A percentile compares a stretch with the other conserved stretches of the same genome.
These are phyloP conservation scores for Nasonia giraulti DNA, from an alignment of 1,140 invertebrate species.

Conservation along the genomic window DNA sequence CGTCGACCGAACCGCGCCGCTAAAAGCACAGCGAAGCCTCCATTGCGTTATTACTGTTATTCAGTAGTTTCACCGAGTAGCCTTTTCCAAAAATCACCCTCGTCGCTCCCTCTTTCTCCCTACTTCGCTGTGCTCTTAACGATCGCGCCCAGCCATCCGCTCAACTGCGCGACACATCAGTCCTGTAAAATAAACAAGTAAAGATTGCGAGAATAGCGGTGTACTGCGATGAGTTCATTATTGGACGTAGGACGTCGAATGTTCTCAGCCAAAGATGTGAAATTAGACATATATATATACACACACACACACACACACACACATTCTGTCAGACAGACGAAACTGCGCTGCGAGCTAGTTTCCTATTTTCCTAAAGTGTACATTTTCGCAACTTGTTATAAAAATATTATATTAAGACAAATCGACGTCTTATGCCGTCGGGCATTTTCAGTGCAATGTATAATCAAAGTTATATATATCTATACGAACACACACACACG, in stretches of 20 bases:
- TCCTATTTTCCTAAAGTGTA: constrained; percentile 48
- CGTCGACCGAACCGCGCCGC: too few relatives aligned
- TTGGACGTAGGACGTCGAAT: constrained; percentile 5
- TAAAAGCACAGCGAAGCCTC: background rate
- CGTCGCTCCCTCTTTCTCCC: background rate
- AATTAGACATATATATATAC: background rate
- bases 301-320: too few relatives aligned
- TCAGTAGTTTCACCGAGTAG: background rate
- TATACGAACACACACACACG: too few relatives aligned
- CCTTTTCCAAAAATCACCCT: background rate
- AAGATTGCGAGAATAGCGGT: background rate
- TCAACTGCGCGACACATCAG: background rate
- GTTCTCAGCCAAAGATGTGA: constrained; percentile 5
- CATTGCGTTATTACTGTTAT: background rate
- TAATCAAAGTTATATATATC: constrained; percentile 20
- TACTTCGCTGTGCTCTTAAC: constrained; percentile 13
- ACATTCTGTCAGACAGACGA: constrained; percentile 34
- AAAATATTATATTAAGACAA: background rate
- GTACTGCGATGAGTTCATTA: background rate
- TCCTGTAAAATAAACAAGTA: background rate
- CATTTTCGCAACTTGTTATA: constrained; percentile 33
- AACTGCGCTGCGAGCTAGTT: constrained; percentile 24
- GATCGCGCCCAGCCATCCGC: too few relatives aligned
- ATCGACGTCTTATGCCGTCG: constrained; percentile 14
- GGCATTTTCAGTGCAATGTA: constrained; percentile 47